These are phyloP conservation scores for Cepphus grylle DNA, from an alignment of 2,113 vertebrate species.

Conservation along the genomic window DNA sequence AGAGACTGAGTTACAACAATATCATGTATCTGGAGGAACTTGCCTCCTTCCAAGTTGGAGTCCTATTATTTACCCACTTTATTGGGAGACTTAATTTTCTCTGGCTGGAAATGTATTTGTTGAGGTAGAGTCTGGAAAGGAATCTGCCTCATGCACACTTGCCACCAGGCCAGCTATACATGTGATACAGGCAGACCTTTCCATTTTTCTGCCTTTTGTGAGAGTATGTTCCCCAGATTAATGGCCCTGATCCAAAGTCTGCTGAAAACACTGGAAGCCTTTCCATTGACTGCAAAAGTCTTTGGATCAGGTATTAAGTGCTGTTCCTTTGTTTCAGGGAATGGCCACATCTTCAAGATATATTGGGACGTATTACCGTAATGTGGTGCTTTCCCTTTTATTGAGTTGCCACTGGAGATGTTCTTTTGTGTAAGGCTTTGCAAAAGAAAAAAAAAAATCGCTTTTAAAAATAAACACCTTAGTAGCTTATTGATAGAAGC, in stretches of 20 bases:
- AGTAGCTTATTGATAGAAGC: conserved; percentile 45
- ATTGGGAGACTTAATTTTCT: conserved; percentile 33
- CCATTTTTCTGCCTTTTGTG: not conserved
- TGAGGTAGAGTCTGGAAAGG: conserved; percentile 47
- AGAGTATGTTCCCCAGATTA: conserved; percentile 13
- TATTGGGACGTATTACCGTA: not conserved
- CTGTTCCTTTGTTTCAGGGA: not conserved
- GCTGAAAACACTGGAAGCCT: conserved; percentile 21
- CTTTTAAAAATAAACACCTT: conserved; percentile 60
- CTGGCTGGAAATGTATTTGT: conserved; percentile 31
- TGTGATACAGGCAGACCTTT: conserved; percentile 8
- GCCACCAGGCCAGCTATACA: conserved; percentile 7
- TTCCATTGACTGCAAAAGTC: conserved; percentile 4
- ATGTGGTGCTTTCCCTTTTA: conserved; percentile 34
- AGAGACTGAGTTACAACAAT: conserved; percentile 2
- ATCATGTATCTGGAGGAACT: conserved; percentile 19
- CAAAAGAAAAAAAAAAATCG: not conserved
- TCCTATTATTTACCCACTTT: conserved; percentile 32
- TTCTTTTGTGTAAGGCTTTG: not conserved
- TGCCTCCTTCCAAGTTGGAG: conserved; percentile 18
- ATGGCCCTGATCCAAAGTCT: conserved; percentile 16
- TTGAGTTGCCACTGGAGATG: not conserved
- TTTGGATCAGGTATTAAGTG: not conserved
- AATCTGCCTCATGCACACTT: conserved; percentile 18
- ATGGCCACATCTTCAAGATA: not conserved